Evolutionary conservation across 2,888 invertebrate species (phyloP).

Genomic region (Liodrosophila aerea): DNA sequence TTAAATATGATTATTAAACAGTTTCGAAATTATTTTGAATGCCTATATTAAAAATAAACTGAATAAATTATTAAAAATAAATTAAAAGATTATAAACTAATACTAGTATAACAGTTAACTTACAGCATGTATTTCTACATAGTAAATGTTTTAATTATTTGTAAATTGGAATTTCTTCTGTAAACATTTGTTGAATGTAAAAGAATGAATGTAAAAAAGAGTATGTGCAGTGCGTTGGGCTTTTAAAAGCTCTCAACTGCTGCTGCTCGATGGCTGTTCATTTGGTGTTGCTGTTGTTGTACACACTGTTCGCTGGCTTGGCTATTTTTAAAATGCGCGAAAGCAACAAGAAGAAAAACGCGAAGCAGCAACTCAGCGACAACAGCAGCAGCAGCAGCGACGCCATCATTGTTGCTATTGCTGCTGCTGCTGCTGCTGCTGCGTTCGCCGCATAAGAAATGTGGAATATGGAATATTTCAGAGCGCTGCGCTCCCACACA

Average conservation of each 20-base stretch:
- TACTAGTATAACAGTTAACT: no score
- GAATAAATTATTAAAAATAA: no score
- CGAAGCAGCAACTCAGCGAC: conserved; percentile 49
- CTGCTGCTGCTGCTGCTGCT: conserved; percentile 40
- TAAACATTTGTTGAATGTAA: no score
- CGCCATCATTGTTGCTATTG: conserved; percentile 59
- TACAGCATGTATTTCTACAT: no score
- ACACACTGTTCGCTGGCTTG: conserved; percentile 50
- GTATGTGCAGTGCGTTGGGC: conserved; percentile 23
- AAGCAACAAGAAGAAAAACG: conserved; percentile 60
- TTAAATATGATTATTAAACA: no score
- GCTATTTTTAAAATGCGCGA: conserved; percentile 73
- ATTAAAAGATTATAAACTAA: no score
- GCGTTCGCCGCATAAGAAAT: conserved; percentile 48
- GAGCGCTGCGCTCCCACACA: conserved; percentile 49
- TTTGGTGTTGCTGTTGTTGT: conserved; percentile 50
- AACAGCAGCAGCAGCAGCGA: conserved; percentile 48
- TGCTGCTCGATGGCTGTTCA: conserved; percentile 27
- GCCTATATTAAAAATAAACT: no score
- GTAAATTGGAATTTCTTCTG: no score
- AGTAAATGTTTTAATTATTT: no score
- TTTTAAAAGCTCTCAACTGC: conserved; percentile 1
- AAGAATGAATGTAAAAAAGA: conserved; percentile 20
- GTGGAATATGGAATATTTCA: conserved; percentile 73
- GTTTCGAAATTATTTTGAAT: no score